Percentiles rank a stretch among this genome's conserved stretches.
phyloP scores from a whole-genome alignment of 1,140 invertebrate genomes.

The Caenorhabditis brenneri region DNA sequence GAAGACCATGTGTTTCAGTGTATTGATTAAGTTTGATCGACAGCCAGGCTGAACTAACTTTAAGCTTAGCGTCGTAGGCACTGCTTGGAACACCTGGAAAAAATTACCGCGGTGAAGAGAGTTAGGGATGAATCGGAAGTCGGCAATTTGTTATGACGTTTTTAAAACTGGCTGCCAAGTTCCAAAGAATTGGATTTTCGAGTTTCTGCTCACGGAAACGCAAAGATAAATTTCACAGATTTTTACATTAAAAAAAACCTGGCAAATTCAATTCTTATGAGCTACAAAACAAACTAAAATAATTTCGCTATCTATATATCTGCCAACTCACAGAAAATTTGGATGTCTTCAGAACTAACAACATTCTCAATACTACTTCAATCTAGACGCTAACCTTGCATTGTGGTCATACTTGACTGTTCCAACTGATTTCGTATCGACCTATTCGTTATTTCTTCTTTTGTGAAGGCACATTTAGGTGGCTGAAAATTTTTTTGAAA shows the following conservation, averaged over 20 bases:
- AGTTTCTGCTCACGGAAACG: too few relatives aligned
- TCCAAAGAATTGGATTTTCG: too few relatives aligned
- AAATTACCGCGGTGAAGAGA: too few relatives aligned
- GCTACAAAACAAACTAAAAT: too few relatives aligned
- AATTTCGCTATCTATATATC: too few relatives aligned
- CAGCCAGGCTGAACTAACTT: constrained; percentile 38
- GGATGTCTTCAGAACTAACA: neutral
- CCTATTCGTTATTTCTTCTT: constrained; percentile 41
- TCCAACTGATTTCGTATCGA: constrained; percentile 19
- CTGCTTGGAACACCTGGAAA: constrained; percentile 21
- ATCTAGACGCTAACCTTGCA: neutral
- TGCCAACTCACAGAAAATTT: too few relatives aligned
- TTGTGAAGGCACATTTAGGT: constrained; percentile 45
- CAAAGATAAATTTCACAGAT: too few relatives aligned
- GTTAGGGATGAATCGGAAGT: too few relatives aligned
- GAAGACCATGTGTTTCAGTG: neutral
- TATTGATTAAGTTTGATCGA: constrained; percentile 37
- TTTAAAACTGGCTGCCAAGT: too few relatives aligned
- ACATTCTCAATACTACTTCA: neutral
- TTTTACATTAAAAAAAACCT: too few relatives aligned
- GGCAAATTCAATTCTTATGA: too few relatives aligned
- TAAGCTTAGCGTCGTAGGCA: neutral
- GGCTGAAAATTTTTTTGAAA: neutral
- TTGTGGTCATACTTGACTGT: neutral
- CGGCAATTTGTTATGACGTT: too few relatives aligned